phyloP scores from a whole-genome alignment of 2,888 invertebrate species.

The Tetragonisca angustula region DNA sequence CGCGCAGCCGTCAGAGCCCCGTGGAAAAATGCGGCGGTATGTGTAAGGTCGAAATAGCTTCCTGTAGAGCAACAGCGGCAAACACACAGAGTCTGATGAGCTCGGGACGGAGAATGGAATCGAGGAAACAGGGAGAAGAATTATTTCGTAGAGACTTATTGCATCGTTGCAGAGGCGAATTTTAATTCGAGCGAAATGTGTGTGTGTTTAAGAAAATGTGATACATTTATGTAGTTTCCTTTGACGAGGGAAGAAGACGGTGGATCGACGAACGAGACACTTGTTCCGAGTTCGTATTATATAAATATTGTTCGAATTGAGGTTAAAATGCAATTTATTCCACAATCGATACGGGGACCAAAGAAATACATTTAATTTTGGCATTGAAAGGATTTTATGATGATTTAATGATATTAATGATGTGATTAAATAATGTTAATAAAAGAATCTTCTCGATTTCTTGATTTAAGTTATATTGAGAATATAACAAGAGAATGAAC shows the following conservation, averaged over 20 bases:
- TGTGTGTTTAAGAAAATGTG: not conserved
- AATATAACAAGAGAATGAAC: no score
- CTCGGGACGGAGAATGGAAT: not conserved
- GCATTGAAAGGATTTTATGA: no score
- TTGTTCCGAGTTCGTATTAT: slow-evolving; percentile 1
- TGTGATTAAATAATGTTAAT: no score
- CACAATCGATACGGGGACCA: no score
- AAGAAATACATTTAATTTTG: no score
- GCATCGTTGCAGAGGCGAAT: not conserved
- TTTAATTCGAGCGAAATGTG: not conserved
- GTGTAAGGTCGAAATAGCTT: not conserved
- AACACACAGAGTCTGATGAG: not conserved
- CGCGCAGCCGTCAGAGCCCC: not conserved
- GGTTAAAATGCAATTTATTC: no score
- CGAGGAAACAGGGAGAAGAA: not conserved
- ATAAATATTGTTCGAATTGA: not conserved
- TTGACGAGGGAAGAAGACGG: not conserved
- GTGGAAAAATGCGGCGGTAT: not conserved
- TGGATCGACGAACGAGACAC: not conserved
- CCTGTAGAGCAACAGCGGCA: not conserved
- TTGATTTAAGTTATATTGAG: no score
- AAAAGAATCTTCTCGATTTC: no score
- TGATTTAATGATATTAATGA: no score
- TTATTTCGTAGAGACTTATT: not conserved
- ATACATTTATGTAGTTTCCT: not conserved